Evolutionary conservation across 2,797 vertebrate genomes (phyloP).

Genomic region (Phataginus tetradactyla): DNA sequence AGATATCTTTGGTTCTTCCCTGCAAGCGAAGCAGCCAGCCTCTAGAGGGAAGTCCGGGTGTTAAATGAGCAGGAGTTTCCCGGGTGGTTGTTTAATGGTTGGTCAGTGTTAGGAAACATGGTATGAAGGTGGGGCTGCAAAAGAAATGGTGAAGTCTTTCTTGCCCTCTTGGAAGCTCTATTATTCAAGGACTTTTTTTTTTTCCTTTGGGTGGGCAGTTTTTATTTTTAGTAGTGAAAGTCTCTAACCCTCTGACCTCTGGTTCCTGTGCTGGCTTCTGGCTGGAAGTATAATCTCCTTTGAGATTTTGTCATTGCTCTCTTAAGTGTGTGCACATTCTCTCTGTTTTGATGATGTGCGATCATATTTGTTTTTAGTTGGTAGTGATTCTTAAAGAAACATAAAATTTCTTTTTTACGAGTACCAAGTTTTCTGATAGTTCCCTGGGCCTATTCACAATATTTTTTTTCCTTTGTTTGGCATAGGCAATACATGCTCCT

Average conservation of each 20-base stretch:
- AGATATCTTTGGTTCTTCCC: not conserved
- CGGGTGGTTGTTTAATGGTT: not conserved
- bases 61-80: not conserved
- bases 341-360: not conserved
- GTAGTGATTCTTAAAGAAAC: not conserved
- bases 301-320: not conserved
- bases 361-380: slow-evolving; percentile 26
- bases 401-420: not conserved
- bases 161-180: not conserved
- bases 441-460: not conserved
- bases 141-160: not conserved
- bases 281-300: not conserved
- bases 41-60: not conserved
- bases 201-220: not conserved
- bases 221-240: slow-evolving; percentile 51
- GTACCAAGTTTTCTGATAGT: not conserved
- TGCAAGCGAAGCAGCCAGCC: not conserved
- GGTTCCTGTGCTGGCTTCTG: not conserved
- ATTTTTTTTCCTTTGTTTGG: not conserved
- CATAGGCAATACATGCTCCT: not conserved
- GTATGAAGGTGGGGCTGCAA: not conserved
- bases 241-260: not conserved
- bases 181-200: not conserved
- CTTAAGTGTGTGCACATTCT: not conserved
- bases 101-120: not conserved